These are phyloP conservation scores for Plotosus lineatus DNA, from an alignment of 2,113 vertebrate species.

Conservation along the genomic window DNA sequence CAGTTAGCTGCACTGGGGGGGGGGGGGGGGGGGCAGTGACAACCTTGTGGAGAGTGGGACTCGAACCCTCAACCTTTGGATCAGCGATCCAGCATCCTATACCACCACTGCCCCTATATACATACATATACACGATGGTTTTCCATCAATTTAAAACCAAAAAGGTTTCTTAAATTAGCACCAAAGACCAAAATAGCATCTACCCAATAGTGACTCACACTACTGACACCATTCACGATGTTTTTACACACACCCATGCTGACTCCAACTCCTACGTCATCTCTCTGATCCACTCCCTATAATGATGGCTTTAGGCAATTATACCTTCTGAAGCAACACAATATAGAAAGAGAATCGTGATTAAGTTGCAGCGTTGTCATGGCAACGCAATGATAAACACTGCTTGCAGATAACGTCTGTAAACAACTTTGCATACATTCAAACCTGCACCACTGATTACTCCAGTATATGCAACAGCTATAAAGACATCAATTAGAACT, in stretches of 20 bases:
- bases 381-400: slow-evolving; percentile 58
- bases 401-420: slow-evolving; percentile 47
- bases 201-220: not conserved
- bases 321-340: slow-evolving; percentile 62
- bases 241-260: not conserved
- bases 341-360: slow-evolving; percentile 43
- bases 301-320: slow-evolving; percentile 32
- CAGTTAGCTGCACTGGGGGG: too few species aligned
- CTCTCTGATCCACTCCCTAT: slow-evolving; percentile 39
- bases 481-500: slow-evolving; percentile 55
- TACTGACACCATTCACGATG: not conserved
- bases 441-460: slow-evolving; percentile 51
- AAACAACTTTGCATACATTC: slow-evolving; percentile 59
- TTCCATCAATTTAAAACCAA: too few species aligned
- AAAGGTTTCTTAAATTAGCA: too few species aligned
- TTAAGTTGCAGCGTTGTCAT: slow-evolving; percentile 4
- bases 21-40: too few species aligned
- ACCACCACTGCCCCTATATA: too few species aligned
- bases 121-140: too few species aligned
- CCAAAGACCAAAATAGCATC: not conserved
- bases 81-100: too few species aligned
- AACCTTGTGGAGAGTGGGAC: too few species aligned
- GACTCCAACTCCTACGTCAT: slow-evolving; percentile 31
- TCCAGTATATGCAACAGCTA: slow-evolving; percentile 59
- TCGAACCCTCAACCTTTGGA: too few species aligned